phyloP scores from a whole-genome alignment of 1,140 invertebrate species.

The Drosophila paulistorum region DNA sequence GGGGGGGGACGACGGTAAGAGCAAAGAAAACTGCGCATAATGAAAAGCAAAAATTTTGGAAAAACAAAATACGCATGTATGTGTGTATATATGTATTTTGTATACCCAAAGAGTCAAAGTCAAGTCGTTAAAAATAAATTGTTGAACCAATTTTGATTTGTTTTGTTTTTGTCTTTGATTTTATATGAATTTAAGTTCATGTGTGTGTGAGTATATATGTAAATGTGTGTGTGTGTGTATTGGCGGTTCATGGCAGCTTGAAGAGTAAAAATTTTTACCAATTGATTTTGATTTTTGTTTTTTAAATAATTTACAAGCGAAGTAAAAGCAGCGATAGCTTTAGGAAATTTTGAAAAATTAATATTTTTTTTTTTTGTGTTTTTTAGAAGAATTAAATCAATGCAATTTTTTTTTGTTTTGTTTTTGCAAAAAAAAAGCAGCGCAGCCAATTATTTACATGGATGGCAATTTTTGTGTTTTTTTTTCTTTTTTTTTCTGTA shows the following conservation, averaged over 20 bases:
- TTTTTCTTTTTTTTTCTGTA: slow-evolving; percentile 20
- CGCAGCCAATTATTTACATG: slow-evolving; percentile 77
- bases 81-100: slow-evolving; percentile 31
- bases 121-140: slow-evolving; percentile 37
- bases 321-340: slow-evolving; percentile 30
- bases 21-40: slow-evolving; percentile 47
- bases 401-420: not conserved
- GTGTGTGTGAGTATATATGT: slow-evolving; percentile 36
- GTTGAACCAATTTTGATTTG: slow-evolving; percentile 56
- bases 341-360: slow-evolving; percentile 11
- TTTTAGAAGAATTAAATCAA: slow-evolving; percentile 15
- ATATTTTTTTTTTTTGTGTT: not conserved
- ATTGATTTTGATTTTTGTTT: not conserved
- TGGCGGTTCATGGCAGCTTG: slow-evolving; percentile 66
- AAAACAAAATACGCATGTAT: not conserved
- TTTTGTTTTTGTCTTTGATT: slow-evolving; percentile 38
- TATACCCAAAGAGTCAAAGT: slow-evolving; percentile 11
- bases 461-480: slow-evolving; percentile 27
- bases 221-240: slow-evolving; percentile 24
- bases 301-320: slow-evolving; percentile 47
- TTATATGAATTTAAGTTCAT: slow-evolving; percentile 36
- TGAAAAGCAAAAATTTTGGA: slow-evolving; percentile 34
- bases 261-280: slow-evolving; percentile 66
- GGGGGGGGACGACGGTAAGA: slow-evolving; percentile 15
- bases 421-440: slow-evolving; percentile 40